phyloP scores from a whole-genome alignment of 2,797 vertebrate species.

The Hypotaenidia okinawae region DNA sequence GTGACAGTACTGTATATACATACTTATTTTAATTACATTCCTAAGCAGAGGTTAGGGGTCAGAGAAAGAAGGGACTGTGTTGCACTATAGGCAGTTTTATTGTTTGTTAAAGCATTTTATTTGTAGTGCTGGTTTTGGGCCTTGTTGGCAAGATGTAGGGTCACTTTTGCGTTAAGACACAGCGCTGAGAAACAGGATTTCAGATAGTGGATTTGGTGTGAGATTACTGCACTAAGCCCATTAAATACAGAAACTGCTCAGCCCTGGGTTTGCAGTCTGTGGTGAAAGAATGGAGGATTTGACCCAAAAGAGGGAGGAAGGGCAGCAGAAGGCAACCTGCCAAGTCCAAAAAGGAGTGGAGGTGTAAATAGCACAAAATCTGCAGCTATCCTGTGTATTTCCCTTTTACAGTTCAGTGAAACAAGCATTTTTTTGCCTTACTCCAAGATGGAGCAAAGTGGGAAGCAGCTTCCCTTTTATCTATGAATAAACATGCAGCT shows the following conservation, averaged over 20 bases:
- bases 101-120: neutral
- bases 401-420: conserved; percentile 10
- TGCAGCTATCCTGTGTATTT: neutral
- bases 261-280: neutral
- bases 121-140: neutral
- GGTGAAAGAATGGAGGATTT: neutral
- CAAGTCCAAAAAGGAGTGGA: neutral
- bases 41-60: neutral
- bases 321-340: neutral
- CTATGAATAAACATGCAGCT: conserved; percentile 48
- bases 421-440: conserved; percentile 13
- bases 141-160: neutral
- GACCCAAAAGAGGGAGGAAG: neutral
- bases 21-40: neutral
- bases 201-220: neutral
- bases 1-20: neutral
- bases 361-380: conserved; percentile 3
- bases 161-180: neutral
- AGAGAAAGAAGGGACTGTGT: neutral
- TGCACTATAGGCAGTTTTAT: neutral
- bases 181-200: neutral
- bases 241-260: neutral
- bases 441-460: neutral
- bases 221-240: neutral
- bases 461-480: conserved; percentile 29